These are phyloP conservation scores for Brachystomella parvula DNA, from an alignment of 1,140 invertebrate species.

Conservation along the genomic window DNA sequence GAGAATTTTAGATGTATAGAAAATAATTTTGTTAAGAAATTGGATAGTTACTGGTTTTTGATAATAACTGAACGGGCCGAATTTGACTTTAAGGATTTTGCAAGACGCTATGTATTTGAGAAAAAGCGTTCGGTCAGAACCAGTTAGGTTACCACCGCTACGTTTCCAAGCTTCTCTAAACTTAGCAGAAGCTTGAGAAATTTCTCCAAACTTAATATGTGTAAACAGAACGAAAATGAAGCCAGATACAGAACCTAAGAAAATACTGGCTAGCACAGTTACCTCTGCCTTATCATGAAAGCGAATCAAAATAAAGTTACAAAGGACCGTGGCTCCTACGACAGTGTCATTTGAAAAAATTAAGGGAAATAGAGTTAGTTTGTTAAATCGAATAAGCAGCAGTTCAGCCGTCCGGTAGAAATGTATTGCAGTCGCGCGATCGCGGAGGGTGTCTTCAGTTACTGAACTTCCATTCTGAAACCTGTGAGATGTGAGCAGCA, in stretches of 20 bases:
- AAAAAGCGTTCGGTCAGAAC: no score
- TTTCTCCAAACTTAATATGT: background rate
- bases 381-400: background rate
- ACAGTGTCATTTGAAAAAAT: background rate
- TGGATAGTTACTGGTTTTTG: no score
- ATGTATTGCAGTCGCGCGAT: background rate
- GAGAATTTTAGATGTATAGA: no score
- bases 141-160: no score
- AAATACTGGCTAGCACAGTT: background rate
- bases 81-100: no score
- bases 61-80: no score
- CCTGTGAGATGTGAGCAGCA: no score
- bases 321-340: background rate
- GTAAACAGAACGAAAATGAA: background rate
- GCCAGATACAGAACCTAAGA: background rate
- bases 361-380: background rate
- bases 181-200: background rate
- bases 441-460: background rate
- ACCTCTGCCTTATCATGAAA: background rate
- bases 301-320: conserved; percentile 2
- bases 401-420: background rate
- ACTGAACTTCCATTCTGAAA: background rate
- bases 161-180: background rate
- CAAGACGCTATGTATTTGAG: no score
- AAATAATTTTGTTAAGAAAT: no score